These are phyloP conservation scores for Megaptera novaeangliae DNA, from an alignment of 2,113 vertebrate genomes.

Conservation along the genomic window DNA sequence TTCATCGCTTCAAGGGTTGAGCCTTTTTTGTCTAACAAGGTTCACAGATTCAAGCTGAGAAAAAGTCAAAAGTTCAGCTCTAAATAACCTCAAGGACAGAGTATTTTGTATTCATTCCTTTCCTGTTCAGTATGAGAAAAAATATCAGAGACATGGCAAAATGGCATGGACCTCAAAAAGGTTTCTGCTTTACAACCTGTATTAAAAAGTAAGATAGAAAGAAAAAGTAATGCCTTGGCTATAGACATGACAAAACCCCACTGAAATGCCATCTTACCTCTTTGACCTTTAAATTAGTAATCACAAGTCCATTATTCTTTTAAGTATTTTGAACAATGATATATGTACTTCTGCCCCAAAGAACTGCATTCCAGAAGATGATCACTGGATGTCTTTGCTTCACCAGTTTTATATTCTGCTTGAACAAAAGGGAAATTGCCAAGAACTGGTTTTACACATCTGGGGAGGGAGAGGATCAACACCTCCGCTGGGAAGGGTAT, in stretches of 20 bases:
- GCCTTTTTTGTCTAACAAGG: slow-evolving; percentile 13
- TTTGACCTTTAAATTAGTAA: neutral
- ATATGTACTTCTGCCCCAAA: neutral
- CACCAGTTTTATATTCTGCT: neutral
- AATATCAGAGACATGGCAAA: neutral
- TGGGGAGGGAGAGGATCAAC: too few relatives aligned
- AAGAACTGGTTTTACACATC: neutral
- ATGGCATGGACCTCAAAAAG: neutral
- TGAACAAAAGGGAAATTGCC: neutral
- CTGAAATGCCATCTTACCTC: neutral
- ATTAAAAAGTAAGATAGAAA: neutral
- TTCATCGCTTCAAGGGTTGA: neutral
- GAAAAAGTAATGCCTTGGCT: neutral
- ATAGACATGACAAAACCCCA: neutral
- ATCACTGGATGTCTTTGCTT: neutral
- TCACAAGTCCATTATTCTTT: neutral
- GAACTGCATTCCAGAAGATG: neutral
- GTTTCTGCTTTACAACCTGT: neutral
- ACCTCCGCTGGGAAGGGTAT: rapidly evolving
- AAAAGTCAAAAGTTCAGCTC: slow-evolving; percentile 52
- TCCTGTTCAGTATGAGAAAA: neutral
- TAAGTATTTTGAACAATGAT: neutral
- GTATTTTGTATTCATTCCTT: slow-evolving; percentile 33
- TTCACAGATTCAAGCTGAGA: slow-evolving; percentile 24
- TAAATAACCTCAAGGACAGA: slow-evolving; percentile 33